phyloP scores from a whole-genome alignment of 1,140 invertebrate genomes.

The Coenobita brevimanus region DNA sequence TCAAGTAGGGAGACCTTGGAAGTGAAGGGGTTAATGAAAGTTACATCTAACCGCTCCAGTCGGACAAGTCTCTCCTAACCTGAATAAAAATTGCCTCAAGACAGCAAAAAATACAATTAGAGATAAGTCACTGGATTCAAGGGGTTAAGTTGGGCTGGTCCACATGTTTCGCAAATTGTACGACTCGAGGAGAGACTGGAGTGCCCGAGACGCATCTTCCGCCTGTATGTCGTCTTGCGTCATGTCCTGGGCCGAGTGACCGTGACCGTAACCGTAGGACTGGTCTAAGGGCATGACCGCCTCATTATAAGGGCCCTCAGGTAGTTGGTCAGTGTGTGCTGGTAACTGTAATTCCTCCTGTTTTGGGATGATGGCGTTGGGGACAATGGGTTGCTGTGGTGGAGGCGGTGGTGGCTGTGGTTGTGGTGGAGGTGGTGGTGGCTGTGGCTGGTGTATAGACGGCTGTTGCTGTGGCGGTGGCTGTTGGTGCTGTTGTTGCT shows the following conservation, averaged over 20 bases:
- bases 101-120: too few relatives aligned
- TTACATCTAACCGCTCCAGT: too few relatives aligned
- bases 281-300: conserved; percentile 6
- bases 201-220: conserved; percentile 44
- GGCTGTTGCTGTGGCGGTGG: too few relatives aligned
- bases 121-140: too few relatives aligned
- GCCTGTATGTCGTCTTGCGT: conserved; percentile 31
- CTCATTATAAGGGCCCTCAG: neutral
- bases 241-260: neutral
- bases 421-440: too few relatives aligned
- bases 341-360: conserved; percentile 17
- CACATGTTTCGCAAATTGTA: conserved; percentile 58
- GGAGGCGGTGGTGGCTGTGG: too few relatives aligned
- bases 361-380: conserved; percentile 20
- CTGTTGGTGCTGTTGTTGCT: too few relatives aligned
- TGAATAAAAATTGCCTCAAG: too few relatives aligned
- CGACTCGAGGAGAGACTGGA: conserved; percentile 53
- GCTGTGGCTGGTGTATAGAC: too few relatives aligned
- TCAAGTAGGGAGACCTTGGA: too few relatives aligned
- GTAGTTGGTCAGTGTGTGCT: conserved; percentile 22
- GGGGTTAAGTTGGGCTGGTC: conserved; percentile 40
- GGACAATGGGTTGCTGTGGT: conserved; percentile 12
- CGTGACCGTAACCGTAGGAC: conserved; percentile 8
- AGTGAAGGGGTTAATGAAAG: too few relatives aligned
- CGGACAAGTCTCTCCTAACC: too few relatives aligned